Evolutionary conservation across 2,113 vertebrate species (phyloP).

Genomic region (Numida meleagris): DNA sequence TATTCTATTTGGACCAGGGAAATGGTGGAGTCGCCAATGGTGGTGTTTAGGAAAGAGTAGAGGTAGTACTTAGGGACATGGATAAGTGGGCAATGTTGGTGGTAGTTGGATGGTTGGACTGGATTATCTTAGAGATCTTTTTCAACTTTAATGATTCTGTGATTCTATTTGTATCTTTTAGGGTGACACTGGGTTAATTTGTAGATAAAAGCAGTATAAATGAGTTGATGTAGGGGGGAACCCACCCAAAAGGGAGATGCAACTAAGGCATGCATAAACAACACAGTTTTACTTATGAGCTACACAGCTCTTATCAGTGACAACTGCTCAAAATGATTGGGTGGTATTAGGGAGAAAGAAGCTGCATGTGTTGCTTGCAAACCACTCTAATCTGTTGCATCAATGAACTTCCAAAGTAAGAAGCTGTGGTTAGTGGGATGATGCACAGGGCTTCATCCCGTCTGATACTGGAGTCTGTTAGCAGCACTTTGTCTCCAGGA

Average conservation of each 20-base stretch:
- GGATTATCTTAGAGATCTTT: too few relatives aligned
- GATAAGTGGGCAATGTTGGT: too few relatives aligned
- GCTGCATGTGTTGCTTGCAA: not conserved
- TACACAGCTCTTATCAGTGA: accelerated
- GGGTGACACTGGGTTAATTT: slow-evolving; percentile 1
- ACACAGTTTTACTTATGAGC: not conserved
- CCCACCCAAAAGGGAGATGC: not conserved
- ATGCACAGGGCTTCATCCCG: not conserved
- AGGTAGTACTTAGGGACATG: too few relatives aligned
- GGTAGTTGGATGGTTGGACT: too few relatives aligned
- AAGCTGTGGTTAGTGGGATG: not conserved
- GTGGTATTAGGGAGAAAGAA: accelerated
- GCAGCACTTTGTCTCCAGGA: not conserved
- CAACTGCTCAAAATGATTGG: not conserved
- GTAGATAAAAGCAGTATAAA: not conserved
- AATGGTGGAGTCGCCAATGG: too few relatives aligned
- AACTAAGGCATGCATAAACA: not conserved
- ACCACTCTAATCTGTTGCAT: not conserved
- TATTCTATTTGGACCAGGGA: not conserved
- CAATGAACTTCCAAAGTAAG: not conserved
- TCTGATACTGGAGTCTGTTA: not conserved
- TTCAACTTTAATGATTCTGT: too few relatives aligned
- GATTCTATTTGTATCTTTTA: not conserved
- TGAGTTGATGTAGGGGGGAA: not conserved
- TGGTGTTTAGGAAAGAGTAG: too few relatives aligned